phyloP scores from a whole-genome alignment of 1,140 invertebrate species.

The Eupristina koningsbergeri region DNA sequence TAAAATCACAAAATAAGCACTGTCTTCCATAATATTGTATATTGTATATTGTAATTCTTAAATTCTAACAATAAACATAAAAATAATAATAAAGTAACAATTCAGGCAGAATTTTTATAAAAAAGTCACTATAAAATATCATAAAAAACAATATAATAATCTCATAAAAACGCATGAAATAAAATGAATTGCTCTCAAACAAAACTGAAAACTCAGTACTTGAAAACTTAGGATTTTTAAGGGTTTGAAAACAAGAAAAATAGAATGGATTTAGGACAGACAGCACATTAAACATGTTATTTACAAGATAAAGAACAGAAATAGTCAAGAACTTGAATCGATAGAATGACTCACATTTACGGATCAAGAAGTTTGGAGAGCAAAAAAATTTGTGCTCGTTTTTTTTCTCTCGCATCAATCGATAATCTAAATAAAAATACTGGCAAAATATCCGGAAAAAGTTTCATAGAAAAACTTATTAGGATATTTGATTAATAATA shows the following conservation, averaged over 20 bases:
- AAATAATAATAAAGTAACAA: not conserved
- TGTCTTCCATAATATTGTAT: no score
- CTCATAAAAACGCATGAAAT: not conserved
- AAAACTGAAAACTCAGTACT: not conserved
- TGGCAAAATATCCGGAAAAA: no score
- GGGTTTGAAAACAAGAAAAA: not conserved
- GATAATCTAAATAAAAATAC: no score
- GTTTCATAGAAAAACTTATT: not conserved
- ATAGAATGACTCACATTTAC: not conserved
- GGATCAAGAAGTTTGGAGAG: not conserved
- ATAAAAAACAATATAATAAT: conserved; percentile 2
- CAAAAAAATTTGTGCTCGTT: not conserved
- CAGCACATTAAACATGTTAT: not conserved
- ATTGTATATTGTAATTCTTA: not conserved
- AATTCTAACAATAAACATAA: not conserved
- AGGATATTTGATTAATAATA: not conserved
- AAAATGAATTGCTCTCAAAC: not conserved
- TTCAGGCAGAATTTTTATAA: not conserved
- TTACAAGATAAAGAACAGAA: not conserved
- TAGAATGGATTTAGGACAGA: not conserved
- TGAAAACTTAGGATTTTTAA: not conserved
- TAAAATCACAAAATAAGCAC: not conserved
- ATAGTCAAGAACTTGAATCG: not conserved
- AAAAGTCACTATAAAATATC: not conserved
- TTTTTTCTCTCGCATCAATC: no score